Evolutionary conservation across 2,797 vertebrate species (phyloP), one percentile per base, ranked within the genome.

Genomic region (Danio albolineatus): DNA sequence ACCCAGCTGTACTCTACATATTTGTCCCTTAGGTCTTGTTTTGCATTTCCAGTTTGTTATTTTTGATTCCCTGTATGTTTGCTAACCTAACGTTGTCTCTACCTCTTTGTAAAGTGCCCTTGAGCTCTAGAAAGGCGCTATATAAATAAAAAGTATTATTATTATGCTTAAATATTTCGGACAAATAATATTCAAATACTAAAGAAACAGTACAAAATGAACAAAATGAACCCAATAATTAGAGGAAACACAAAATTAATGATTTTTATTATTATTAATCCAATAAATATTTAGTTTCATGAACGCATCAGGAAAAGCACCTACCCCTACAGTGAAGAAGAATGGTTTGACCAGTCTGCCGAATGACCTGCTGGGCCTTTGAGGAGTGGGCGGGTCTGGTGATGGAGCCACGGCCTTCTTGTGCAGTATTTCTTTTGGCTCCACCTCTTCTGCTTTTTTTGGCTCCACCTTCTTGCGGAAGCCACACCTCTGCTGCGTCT

Each of bases 261-360:
- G 1, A 28, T 28, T 28, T 28, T 28, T 28, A 28, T 28, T 28
- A 28, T 3, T 28, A n/a, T n/a, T 28, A 28, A 1, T 28, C 28
- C 28, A n/a, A 28, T 28, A n/a, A 62, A 2, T 10, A 62, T 28
- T 6, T 6, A 62, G n/a, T 76, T 76, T 66, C 7, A 64, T 19
- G 3, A 43, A 54, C 7, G 4, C 21, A 41, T 13, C 5, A 13
- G 14, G 48, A 38, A 46, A 46, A 21, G 16, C 9, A 70, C 90
- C 90, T 94, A 98, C 97, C 95, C 96, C 97, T 14, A 97, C 80
- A 4, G 96, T 94, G 86, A 98, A 98, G 71, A 97, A 59, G 0
- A 98, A 83, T 0, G 97, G 97, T 56, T 90, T 95, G 74, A 97
- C 3, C 9, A 98, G 93, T 28, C 89, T 93, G 44, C 92, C 67